Evolutionary conservation across 2,888 invertebrate species (phyloP).

Genomic region (Drosophila subquinaria): DNA sequence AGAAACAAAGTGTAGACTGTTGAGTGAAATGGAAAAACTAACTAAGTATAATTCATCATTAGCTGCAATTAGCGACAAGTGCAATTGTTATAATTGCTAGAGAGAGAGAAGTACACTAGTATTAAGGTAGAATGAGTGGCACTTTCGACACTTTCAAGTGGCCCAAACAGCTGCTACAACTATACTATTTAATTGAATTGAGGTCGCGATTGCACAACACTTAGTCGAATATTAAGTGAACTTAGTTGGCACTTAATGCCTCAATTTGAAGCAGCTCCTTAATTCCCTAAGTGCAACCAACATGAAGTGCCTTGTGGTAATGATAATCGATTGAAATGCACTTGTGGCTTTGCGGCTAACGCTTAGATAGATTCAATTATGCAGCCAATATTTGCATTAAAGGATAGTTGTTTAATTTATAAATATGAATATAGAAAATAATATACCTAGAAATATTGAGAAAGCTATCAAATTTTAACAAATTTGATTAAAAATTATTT

Average conservation of each 20-base stretch:
- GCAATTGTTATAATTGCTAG: conserved; percentile 55
- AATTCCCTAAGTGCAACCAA: conserved; percentile 30
- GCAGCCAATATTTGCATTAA: neutral
- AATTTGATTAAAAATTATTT: too few species aligned
- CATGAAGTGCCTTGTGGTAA: conserved; percentile 9
- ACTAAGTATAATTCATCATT: conserved; percentile 56
- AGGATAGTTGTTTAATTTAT: too few species aligned
- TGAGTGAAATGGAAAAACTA: neutral
- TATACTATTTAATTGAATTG: conserved; percentile 24
- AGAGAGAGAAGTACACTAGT: neutral
- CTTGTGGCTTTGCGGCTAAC: neutral
- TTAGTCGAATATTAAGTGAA: conserved; percentile 37
- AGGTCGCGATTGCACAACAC: conserved; percentile 24
- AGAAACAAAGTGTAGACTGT: neutral
- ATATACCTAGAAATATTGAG: too few species aligned
- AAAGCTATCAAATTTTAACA: too few species aligned
- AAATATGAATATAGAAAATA: too few species aligned
- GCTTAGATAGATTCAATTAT: conserved; percentile 7
- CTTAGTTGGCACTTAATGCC: conserved; percentile 27
- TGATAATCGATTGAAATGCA: conserved; percentile 23
- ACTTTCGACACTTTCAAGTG: conserved; percentile 17
- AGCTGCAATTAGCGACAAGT: conserved; percentile 67
- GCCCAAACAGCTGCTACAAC: conserved; percentile 1
- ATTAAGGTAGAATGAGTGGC: neutral
- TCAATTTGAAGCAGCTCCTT: conserved; percentile 17